Evolutionary conservation across 2,888 invertebrate genomes (phyloP).

Genomic region (Sicus ferrugineus): DNA sequence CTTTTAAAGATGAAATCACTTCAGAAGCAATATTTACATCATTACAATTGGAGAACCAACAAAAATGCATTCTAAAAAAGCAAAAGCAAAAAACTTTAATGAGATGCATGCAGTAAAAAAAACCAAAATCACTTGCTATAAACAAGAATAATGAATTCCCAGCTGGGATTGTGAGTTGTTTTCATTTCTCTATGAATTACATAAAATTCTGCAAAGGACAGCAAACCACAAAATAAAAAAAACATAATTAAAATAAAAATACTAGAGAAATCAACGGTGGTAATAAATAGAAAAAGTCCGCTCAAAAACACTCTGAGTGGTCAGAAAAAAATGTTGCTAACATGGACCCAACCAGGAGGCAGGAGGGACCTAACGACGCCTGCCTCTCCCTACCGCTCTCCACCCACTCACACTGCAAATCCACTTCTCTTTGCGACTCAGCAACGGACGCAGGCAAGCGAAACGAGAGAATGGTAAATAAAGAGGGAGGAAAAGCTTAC

Average conservation of each 20-base stretch:
- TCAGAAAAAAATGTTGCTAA: too few relatives aligned
- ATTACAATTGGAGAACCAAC: not conserved
- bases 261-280: not conserved
- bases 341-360: too few relatives aligned
- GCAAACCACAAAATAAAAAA: not conserved
- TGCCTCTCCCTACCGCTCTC: not conserved
- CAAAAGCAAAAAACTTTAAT: conserved; percentile 15
- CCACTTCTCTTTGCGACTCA: not conserved
- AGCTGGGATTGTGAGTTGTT: not conserved
- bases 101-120: conserved; percentile 10
- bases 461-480: not conserved
- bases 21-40: too few relatives aligned
- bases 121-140: not conserved
- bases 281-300: conserved; percentile 2
- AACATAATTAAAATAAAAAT: not conserved
- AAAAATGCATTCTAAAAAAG: not conserved
- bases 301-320: too few relatives aligned
- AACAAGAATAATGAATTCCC: conserved; percentile 10
- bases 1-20: too few relatives aligned
- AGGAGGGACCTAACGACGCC: not conserved
- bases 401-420: not conserved
- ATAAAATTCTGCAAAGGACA: conserved; percentile 3
- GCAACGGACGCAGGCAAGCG: conserved; percentile 1
- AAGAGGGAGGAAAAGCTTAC: not conserved
- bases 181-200: conserved; percentile 4